phyloP scores from a whole-genome alignment of 2,888 invertebrate genomes.

The Melinopterus prodromus region DNA sequence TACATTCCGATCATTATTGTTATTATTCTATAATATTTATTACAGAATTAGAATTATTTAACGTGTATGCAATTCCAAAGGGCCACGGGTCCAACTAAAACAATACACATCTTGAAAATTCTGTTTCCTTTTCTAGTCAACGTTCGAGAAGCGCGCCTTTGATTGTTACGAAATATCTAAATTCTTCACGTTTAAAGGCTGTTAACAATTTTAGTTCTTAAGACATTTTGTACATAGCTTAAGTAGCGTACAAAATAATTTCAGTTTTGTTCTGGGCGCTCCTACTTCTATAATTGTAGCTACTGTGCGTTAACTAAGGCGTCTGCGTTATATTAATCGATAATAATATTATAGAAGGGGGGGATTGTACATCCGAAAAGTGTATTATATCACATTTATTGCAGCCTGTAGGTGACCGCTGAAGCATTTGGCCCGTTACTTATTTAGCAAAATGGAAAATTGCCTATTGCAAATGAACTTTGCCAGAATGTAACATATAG shows the following conservation, averaged over 20 bases:
- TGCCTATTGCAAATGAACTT: slow-evolving; percentile 33
- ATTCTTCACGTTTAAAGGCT: slow-evolving; percentile 25
- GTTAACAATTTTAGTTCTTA: slow-evolving; percentile 27
- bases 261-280: neutral
- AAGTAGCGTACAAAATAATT: slow-evolving; percentile 10
- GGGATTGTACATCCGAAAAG: neutral
- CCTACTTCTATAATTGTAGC: neutral
- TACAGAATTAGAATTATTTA: neutral
- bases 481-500: slow-evolving; percentile 53
- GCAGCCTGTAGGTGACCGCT: neutral
- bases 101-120: too few relatives aligned
- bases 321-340: neutral
- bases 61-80: too few relatives aligned
- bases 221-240: slow-evolving; percentile 20
- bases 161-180: neutral
- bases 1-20: slow-evolving; percentile 21
- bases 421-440: neutral
- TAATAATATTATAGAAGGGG: neutral
- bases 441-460: slow-evolving; percentile 4
- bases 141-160: neutral
- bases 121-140: neutral
- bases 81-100: too few relatives aligned
- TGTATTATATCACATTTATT: neutral
- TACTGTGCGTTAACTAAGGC: neutral
- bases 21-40: neutral